A percentile compares a stretch with the other conserved stretches of the same genome.
Evolutionary conservation across 2,888 invertebrate species (phyloP).

Genomic region (Caenorhabditis wallacei): DNA sequence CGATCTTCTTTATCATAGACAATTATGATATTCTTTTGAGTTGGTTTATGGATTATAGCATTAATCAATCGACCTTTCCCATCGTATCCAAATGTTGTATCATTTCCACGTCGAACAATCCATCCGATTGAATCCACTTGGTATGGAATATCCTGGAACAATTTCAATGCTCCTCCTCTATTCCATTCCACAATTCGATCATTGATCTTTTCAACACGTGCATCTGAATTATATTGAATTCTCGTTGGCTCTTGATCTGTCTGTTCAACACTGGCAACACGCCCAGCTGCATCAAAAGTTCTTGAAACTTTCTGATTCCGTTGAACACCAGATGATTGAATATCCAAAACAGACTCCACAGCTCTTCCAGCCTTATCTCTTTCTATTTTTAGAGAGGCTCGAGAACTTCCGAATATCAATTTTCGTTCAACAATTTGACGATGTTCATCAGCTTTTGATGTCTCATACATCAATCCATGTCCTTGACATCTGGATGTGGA

Average conservation of each 20-base stretch:
- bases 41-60: background rate
- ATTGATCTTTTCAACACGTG: conserved; percentile 62
- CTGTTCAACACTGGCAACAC: conserved; percentile 51
- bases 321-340: conserved; percentile 36
- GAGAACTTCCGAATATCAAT: conserved; percentile 53
- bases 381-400: conserved; percentile 46
- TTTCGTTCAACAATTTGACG: conserved; percentile 51
- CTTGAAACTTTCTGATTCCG: conserved; percentile 21
- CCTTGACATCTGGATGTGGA: conserved; percentile 61
- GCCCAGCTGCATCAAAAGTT: conserved; percentile 59
- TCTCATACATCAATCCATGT: conserved; percentile 64
- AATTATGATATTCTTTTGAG: conserved; percentile 5
- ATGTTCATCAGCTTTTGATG: conserved; percentile 33
- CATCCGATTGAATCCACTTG: conserved; percentile 51
- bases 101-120: conserved; percentile 34
- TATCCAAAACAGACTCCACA: conserved; percentile 37
- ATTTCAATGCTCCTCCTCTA: conserved; percentile 66
- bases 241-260: conserved; percentile 18
- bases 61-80: conserved; percentile 58
- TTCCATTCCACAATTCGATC: conserved; percentile 68
- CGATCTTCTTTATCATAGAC: conserved; percentile 49
- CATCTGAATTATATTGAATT: conserved; percentile 64
- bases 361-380: conserved; percentile 66
- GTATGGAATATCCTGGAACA: conserved; percentile 59
- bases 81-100: conserved; percentile 63